A percentile compares a stretch with the other conserved stretches of the same genome.
Evolutionary conservation across 2,797 vertebrate species (phyloP).

Genomic region (Danio aesculapii): DNA sequence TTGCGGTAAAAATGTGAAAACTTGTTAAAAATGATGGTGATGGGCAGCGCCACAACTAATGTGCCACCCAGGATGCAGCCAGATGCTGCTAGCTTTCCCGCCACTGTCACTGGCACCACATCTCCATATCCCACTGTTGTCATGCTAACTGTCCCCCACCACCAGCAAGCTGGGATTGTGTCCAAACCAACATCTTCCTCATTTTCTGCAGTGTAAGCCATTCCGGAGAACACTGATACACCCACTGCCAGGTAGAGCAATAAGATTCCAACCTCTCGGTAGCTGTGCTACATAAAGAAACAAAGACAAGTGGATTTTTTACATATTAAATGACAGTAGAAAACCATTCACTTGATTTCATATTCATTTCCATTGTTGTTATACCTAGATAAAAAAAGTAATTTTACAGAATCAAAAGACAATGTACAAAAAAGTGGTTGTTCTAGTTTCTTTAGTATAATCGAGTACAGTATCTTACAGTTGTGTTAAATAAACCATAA

Average conservation of each 20-base stretch:
- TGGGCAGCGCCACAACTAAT: constrained; percentile 94
- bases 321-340: constrained; percentile 1
- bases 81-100: constrained; percentile 92
- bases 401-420: neutral
- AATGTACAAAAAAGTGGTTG: neutral
- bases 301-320: constrained; percentile 1
- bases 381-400: neutral
- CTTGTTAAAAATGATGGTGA: constrained; percentile 99
- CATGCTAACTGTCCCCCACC: constrained; percentile 99
- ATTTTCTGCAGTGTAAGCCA: constrained; percentile 95
- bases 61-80: constrained; percentile 97
- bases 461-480: neutral
- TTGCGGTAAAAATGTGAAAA: constrained; percentile 97
- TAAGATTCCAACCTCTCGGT: constrained; percentile 95
- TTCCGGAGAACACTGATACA: constrained; percentile 93
- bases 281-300: constrained; percentile 90
- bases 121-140: constrained; percentile 97
- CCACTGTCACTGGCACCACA: constrained; percentile 92
- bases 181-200: constrained; percentile 92
- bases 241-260: constrained; percentile 95
- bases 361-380: neutral
- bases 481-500: neutral
- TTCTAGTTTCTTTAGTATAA: neutral
- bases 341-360: neutral
- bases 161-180: constrained; percentile 98